Conservation (phyloP, 2,888 invertebrate genomes). For the Zele albiditarsus region DNA sequence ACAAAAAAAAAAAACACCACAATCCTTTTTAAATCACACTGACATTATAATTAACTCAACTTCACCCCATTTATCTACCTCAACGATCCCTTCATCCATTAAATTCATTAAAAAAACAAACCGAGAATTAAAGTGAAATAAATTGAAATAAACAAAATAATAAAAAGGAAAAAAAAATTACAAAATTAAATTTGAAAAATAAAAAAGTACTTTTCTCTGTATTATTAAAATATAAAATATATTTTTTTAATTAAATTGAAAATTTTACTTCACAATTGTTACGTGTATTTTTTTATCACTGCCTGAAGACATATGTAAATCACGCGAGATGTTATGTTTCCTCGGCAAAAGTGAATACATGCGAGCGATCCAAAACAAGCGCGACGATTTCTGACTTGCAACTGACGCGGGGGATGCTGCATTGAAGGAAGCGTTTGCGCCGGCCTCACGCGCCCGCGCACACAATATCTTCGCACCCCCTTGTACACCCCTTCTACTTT, state of each 20-base stretch:
- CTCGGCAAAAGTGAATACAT: not conserved
- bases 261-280: not conserved
- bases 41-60: not conserved
- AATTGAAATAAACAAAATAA: not conserved
- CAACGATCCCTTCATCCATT: not conserved
- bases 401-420: conserved; percentile 70
- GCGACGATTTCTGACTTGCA: conserved; percentile 70
- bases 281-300: conserved; percentile 5
- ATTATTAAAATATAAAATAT: not conserved
- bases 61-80: not conserved
- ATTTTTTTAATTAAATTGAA: not conserved
- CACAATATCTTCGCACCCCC: conserved; percentile 57
- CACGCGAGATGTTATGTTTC: not conserved
- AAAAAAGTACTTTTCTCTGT: not conserved
- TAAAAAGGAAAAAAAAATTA: not conserved
- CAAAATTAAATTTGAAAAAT: not conserved
- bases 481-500: conserved; percentile 37
- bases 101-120: not conserved
- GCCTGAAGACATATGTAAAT: not conserved
- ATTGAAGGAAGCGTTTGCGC: conserved; percentile 67
- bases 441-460: conserved; percentile 67
- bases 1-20: conserved; percentile 28
- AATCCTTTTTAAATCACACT: conserved; percentile 26
- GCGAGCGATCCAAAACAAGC: conserved; percentile 55
- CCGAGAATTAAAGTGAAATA: too few species aligned